Percentiles rank a stretch among this genome's conserved stretches.
These are phyloP conservation scores for Cryptomyrus ogoouensis DNA, from an alignment of 2,113 vertebrate genomes.

Conservation along the genomic window DNA sequence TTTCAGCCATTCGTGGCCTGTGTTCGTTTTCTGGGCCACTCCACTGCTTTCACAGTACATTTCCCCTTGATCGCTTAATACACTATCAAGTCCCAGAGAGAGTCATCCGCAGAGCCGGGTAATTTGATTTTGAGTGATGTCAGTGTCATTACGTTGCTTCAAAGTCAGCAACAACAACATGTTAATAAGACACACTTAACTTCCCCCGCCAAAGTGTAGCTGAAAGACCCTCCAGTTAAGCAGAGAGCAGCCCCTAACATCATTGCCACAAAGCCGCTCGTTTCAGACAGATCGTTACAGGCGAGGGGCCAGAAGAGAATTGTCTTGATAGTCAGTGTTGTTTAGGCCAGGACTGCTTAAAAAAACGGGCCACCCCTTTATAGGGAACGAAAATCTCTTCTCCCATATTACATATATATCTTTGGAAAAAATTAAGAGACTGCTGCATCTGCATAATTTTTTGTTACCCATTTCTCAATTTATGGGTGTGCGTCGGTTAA, in stretches of 20 bases:
- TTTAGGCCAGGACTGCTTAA: background rate
- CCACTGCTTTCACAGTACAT: constrained; percentile 70
- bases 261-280: background rate
- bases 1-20: constrained; percentile 67
- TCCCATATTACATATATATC: background rate
- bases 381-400: background rate
- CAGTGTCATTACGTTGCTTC: constrained; percentile 71
- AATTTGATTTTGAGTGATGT: constrained; percentile 82
- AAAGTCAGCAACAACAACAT: constrained; percentile 59
- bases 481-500: too few species aligned
- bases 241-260: constrained; percentile 10
- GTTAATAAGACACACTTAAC: constrained; percentile 38
- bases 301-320: background rate
- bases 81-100: constrained; percentile 63
- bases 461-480: too few species aligned
- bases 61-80: constrained; percentile 70
- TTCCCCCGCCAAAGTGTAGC: constrained; percentile 34
- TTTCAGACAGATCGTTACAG: background rate
- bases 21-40: constrained; percentile 63
- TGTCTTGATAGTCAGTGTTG: background rate
- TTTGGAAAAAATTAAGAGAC: too few species aligned
- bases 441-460: too few species aligned
- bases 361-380: background rate
- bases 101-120: constrained; percentile 64
- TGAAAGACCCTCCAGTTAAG: constrained; percentile 24